These are phyloP conservation scores for Bellardia pandia DNA, from an alignment of 2,888 invertebrate species.

Conservation along the genomic window DNA sequence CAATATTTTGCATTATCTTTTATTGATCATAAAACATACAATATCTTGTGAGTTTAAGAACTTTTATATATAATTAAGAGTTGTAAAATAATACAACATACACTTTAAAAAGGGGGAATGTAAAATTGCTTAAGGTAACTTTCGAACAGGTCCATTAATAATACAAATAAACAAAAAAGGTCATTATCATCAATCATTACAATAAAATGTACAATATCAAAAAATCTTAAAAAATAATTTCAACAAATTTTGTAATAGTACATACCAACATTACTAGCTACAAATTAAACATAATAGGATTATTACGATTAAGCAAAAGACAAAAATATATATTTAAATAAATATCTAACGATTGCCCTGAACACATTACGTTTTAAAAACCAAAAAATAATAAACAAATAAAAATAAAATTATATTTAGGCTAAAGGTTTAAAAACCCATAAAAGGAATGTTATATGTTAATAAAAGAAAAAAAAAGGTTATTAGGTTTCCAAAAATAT, in stretches of 20 bases:
- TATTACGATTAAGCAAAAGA: constrained; percentile 48
- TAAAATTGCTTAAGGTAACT: constrained; percentile 68
- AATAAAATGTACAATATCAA: constrained; percentile 18
- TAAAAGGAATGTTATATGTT: constrained; percentile 28
- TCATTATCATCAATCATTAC: not conserved
- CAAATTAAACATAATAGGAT: constrained; percentile 63
- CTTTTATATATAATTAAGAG: constrained; percentile 8
- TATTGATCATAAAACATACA: not conserved
- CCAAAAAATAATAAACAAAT: not conserved
- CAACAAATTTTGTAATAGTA: constrained; percentile 64
- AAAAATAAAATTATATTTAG: constrained; percentile 16
- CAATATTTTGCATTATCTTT: constrained; percentile 27
- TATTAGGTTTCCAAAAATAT: constrained; percentile 36
- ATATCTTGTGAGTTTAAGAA: constrained; percentile 25
- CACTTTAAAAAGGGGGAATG: constrained; percentile 50
- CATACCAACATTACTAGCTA: constrained; percentile 66
- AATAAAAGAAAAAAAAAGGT: not conserved
- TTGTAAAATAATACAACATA: constrained; percentile 49
- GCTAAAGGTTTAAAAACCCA: not conserved
- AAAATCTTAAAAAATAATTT: constrained; percentile 54
- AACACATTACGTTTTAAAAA: constrained; percentile 48
- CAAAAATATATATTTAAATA: constrained; percentile 44
- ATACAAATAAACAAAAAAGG: constrained; percentile 41
- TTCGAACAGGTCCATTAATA: constrained; percentile 56
- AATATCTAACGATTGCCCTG: constrained; percentile 50